Evolutionary conservation across 2,888 invertebrate genomes (phyloP), one percentile per base, ranked within the genome.

Genomic region (Lasioglossum malachurum): DNA sequence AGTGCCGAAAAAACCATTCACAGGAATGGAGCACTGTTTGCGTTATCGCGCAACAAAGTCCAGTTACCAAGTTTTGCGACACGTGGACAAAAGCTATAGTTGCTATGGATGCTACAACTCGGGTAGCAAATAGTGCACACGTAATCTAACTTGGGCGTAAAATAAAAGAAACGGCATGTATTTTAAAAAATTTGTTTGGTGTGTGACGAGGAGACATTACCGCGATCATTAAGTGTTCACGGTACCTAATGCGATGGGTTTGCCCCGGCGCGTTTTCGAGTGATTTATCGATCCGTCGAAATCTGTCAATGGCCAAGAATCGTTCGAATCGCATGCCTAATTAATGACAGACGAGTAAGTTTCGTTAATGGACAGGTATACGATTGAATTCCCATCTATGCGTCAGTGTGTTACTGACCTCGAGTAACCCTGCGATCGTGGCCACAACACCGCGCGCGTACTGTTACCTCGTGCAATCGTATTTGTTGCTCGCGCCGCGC

Each of bases 391-490:
- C 80, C 44, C 81, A 67, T 75, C 69, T 83, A 76, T 84, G 74
- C 93, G 93, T 94, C 94, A 94, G 94, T 95, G 94, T 95, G 95
- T 94, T 95, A 95, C 94, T 94, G 95, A 95, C 95, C 95, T 93
- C 94, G 91, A 94, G 93, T 95, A 94, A 95, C 94, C 95, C 95
- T 92, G 92, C 93, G 92, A 93, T 93, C 93, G 91, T 92, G 92
- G 93, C 92, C 94, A 92, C 92, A 93, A 91, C 93, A 91, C 88
- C 84, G 91, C 87, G 91, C 87, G 91, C 87, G 89, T 93, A 93
- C 94, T 92, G 92, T 93, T 94, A 94, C 93, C 93, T 93, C 91
- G 91, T 88, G 89, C 91, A 88, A 92, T 93, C 90, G 91, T 86
- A 84, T 86, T 87, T 89, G 85, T 74, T 84, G 77, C 84, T 75